Percentiles rank a stretch among this genome's conserved stretches.
Conservation (phyloP, 2,113 vertebrate species). For the Benitochromis conjunctus region DNA sequence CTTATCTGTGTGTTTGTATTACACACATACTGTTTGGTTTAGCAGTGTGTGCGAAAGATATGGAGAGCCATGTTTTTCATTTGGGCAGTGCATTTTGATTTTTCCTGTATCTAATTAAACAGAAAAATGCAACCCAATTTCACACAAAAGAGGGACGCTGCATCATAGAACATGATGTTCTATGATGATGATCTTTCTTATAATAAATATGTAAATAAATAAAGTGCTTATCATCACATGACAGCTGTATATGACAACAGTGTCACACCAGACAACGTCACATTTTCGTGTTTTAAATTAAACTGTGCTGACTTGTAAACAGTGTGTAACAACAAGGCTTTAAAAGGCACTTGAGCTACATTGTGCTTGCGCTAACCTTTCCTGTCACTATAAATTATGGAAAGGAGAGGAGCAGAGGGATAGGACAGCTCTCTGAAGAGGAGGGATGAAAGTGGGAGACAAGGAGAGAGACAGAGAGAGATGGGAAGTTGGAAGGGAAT, state of each 20-base stretch:
- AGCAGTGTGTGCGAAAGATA: not conserved
- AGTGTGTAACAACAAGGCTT: not conserved
- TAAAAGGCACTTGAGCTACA: not conserved
- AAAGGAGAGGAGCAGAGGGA: slow-evolving; percentile 4
- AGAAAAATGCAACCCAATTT: not conserved
- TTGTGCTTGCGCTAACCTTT: slow-evolving; percentile 29
- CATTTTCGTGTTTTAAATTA: not conserved
- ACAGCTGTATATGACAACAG: not conserved
- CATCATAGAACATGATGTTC: not conserved
- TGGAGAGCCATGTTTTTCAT: not conserved
- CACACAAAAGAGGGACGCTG: not conserved
- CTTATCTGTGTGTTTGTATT: not conserved
- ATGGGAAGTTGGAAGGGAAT: not conserved
- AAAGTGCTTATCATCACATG: not conserved
- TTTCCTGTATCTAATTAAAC: not conserved
- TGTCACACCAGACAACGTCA: not conserved
- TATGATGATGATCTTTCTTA: not conserved
- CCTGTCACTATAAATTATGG: slow-evolving; percentile 55
- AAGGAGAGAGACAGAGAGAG: not conserved
- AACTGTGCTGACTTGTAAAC: not conserved
- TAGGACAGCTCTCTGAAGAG: slow-evolving; percentile 10
- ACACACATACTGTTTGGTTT: not conserved
- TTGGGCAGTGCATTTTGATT: not conserved
- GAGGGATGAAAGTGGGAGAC: slow-evolving; percentile 20
- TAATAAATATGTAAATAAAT: not conserved